Percentiles rank a stretch among this genome's conserved stretches.
Evolutionary conservation across 2,888 invertebrate genomes (phyloP).

Genomic region (Chrysodeixis includens): DNA sequence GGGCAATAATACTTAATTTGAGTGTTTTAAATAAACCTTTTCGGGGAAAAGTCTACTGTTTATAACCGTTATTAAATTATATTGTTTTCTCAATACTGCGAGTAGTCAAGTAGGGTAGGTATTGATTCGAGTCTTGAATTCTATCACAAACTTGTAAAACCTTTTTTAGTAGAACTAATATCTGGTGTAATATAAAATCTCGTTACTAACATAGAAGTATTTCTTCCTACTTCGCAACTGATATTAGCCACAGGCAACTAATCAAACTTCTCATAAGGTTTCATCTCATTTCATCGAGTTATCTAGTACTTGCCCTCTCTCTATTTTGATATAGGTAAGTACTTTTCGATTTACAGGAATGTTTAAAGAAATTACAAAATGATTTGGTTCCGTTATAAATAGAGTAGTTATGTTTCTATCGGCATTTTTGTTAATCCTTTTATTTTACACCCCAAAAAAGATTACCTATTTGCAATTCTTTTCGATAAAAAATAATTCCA

Average conservation of each 20-base stretch:
- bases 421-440: no score
- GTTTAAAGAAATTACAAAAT: not conserved
- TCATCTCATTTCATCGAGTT: not conserved
- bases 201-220: not conserved
- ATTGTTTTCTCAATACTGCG: slow-evolving; percentile 1
- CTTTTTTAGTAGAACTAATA: not conserved
- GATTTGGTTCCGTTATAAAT: not conserved
- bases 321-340: not conserved
- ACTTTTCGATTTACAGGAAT: not conserved
- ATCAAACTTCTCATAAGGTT: not conserved
- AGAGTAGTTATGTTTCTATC: no score
- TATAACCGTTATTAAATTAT: not conserved
- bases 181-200: not conserved
- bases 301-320: not conserved
- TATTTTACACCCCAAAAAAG: no score
- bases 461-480: no score
- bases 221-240: not conserved
- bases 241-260: not conserved
- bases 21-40: slow-evolving; percentile 2
- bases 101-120: not conserved
- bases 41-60: not conserved
- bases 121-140: no score
- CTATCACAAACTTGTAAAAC: not conserved
- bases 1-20: slow-evolving; percentile 6
- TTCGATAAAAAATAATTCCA: no score